Percentiles rank a stretch among this genome's conserved stretches.
Evolutionary conservation across 2,797 vertebrate species (phyloP).

Genomic region (Strix occidentalis): DNA sequence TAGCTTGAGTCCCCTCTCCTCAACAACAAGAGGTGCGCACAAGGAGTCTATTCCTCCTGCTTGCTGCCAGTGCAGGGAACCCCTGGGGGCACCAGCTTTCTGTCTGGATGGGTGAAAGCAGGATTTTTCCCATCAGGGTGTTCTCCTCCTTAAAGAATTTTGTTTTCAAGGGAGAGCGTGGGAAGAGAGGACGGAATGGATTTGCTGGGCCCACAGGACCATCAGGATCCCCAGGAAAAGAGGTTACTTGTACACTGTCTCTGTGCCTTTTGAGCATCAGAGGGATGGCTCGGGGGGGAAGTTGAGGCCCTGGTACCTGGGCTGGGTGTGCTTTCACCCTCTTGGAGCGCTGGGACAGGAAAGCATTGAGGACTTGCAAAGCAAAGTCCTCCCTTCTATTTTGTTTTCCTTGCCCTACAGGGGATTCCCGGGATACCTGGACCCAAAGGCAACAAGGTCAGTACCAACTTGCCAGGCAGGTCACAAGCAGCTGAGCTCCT

Average conservation of each 20-base stretch:
- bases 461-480: background rate
- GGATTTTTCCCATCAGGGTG: background rate
- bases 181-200: constrained; percentile 85
- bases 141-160: background rate
- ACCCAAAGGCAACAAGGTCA: constrained; percentile 85
- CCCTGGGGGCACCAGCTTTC: background rate
- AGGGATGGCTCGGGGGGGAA: background rate
- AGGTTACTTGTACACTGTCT: constrained; percentile 60
- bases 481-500: background rate
- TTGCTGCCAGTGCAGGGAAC: background rate
- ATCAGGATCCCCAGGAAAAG: constrained; percentile 75
- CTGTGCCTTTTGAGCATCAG: background rate
- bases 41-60: background rate
- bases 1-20: background rate
- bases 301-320: background rate
- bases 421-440: constrained; percentile 78
- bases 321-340: background rate
- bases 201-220: constrained; percentile 76
- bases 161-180: constrained; percentile 80
- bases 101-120: background rate
- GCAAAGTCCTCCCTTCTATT: background rate
- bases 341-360: background rate
- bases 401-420: constrained; percentile 56
- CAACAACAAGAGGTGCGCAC: background rate
- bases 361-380: background rate